These are phyloP conservation scores for Antechinus flavipes DNA, from an alignment of 2,113 vertebrate species.

Conservation along the genomic window DNA sequence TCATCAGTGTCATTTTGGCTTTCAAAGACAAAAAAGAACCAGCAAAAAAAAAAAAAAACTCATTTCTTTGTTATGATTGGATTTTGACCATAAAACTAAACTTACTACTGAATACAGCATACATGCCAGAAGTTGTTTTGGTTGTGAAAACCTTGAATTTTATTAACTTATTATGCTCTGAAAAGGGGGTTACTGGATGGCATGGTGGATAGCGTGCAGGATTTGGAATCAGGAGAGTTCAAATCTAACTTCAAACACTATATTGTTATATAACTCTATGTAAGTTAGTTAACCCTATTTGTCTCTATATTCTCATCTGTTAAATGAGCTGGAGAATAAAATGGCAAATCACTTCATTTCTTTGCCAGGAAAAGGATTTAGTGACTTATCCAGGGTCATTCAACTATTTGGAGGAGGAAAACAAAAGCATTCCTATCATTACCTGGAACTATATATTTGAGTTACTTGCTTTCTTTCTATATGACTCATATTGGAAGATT, in stretches of 20 bases:
- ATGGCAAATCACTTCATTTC: not conserved
- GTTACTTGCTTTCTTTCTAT: not conserved
- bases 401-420: not conserved
- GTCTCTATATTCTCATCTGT: not conserved
- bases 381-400: no score
- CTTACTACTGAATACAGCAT: not conserved
- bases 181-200: not conserved
- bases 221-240: not conserved
- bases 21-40: not conserved
- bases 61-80: conserved; percentile 12
- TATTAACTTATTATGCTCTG: not conserved
- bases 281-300: not conserved
- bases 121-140: not conserved
- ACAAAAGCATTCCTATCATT: not conserved
- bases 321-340: not conserved
- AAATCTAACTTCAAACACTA: not conserved
- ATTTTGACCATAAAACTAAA: conserved; percentile 19
- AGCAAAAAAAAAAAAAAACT: not conserved
- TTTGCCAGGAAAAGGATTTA: not conserved
- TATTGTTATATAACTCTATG: not conserved
- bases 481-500: not conserved
- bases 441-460: not conserved
- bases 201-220: not conserved
- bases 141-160: not conserved
- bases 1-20: not conserved